A percentile compares a stretch with the other conserved stretches of the same genome.
These are phyloP conservation scores for Cecropterus lyciades DNA, from an alignment of 1,140 invertebrate genomes.

Conservation along the genomic window DNA sequence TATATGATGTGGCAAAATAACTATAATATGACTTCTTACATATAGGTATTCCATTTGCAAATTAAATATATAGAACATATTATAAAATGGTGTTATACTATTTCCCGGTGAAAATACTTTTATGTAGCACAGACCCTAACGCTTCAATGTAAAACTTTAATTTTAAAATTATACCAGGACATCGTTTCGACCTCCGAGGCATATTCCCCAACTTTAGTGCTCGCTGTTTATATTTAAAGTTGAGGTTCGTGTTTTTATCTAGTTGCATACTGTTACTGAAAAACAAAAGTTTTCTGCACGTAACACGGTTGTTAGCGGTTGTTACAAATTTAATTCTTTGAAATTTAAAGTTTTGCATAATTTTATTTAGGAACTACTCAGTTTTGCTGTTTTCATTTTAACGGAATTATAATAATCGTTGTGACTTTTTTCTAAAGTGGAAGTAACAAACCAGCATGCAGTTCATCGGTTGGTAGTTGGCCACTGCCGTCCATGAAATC, in stretches of 20 bases:
- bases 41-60: too few relatives aligned
- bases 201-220: background rate
- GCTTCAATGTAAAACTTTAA: background rate
- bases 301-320: slow-evolving; percentile 1
- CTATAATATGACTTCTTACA: too few relatives aligned
- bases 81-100: too few relatives aligned
- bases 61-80: too few relatives aligned
- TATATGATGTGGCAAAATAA: too few relatives aligned
- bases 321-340: slow-evolving; percentile 1
- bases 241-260: slow-evolving; percentile 4
- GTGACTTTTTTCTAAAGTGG: too few relatives aligned
- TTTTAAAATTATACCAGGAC: background rate
- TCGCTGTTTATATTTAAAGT: slow-evolving; percentile 4
- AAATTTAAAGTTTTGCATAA: background rate
- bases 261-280: slow-evolving; percentile 2
- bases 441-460: too few relatives aligned
- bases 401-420: too few relatives aligned
- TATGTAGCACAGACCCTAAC: background rate
- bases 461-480: too few relatives aligned
- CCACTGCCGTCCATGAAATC: too few relatives aligned
- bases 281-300: background rate
- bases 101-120: too few relatives aligned
- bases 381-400: background rate
- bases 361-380: background rate
- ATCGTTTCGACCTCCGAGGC: background rate